phyloP scores from a whole-genome alignment of 1,140 invertebrate genomes.

The Papilio glaucus region DNA sequence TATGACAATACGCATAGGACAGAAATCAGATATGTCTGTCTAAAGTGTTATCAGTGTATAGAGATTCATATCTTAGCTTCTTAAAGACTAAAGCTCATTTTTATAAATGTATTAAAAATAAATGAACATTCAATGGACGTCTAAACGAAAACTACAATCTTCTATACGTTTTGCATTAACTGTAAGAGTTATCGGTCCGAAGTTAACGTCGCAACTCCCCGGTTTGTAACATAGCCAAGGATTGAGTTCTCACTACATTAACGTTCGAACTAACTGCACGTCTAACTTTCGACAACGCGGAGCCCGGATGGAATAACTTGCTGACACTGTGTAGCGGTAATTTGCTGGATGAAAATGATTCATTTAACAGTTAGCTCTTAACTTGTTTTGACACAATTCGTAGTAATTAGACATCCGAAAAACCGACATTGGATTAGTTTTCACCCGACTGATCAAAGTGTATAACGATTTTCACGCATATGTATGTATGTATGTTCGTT shows the following conservation, averaged over 20 bases:
- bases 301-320: constrained; percentile 18
- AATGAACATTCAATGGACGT: background rate
- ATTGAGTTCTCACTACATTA: constrained; percentile 21
- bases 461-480: too few relatives aligned
- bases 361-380: background rate
- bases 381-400: background rate
- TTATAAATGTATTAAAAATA: too few relatives aligned
- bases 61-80: too few relatives aligned
- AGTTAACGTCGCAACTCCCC: background rate
- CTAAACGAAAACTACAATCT: background rate
- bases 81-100: too few relatives aligned
- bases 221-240: constrained; percentile 3
- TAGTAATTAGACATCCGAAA: background rate
- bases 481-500: too few relatives aligned
- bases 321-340: background rate
- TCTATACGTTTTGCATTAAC: background rate
- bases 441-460: too few relatives aligned
- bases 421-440: too few relatives aligned
- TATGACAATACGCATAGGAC: too few relatives aligned
- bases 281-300: constrained; percentile 16
- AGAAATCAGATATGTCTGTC: too few relatives aligned
- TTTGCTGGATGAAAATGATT: background rate
- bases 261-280: constrained; percentile 27
- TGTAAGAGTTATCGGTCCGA: background rate
- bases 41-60: too few relatives aligned